These are phyloP conservation scores for Alviniconcha strummeri DNA, from an alignment of 2,888 invertebrate species.

Conservation along the genomic window DNA sequence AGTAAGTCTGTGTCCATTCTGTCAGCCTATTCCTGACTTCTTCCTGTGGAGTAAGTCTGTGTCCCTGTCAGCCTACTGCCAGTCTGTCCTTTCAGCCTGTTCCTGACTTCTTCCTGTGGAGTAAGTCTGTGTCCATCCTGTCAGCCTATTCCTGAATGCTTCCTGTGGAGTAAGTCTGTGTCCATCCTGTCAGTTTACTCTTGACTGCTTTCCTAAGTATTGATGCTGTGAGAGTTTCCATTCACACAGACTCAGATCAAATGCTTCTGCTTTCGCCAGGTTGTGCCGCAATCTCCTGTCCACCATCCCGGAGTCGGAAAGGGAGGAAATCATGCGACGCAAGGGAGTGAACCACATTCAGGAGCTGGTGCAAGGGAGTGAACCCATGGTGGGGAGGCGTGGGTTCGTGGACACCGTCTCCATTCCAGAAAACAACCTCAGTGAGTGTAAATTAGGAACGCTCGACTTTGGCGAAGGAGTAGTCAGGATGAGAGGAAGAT, in stretches of 20 bases:
- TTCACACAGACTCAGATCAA: too few species aligned
- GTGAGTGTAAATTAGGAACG: constrained; percentile 40
- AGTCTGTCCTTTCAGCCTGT: constrained; percentile 40
- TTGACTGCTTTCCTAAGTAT: too few species aligned
- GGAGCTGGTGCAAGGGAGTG: constrained; percentile 26
- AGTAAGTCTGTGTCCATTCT: too few species aligned
- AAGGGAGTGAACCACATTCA: constrained; percentile 38
- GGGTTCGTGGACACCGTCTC: constrained; percentile 53
- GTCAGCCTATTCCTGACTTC: too few species aligned
- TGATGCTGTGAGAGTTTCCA: too few species aligned
- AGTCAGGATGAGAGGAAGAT: background rate
- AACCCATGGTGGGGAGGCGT: constrained; percentile 13
- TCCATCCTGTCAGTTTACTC: too few species aligned
- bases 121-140: background rate
- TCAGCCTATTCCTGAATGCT: too few species aligned
- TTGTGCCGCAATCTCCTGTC: constrained; percentile 36
- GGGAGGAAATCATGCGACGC: constrained; percentile 36
- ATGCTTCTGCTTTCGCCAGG: constrained; percentile 18
- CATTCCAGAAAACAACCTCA: constrained; percentile 58
- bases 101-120: constrained; percentile 44
- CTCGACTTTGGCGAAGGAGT: too few species aligned
- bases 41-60: constrained; percentile 33
- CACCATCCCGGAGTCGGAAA: constrained; percentile 31
- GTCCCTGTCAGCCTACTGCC: constrained; percentile 52
- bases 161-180: too few species aligned